Evolutionary conservation across 2,113 vertebrate genomes (phyloP).

Genomic region (Muntiacus reevesi): DNA sequence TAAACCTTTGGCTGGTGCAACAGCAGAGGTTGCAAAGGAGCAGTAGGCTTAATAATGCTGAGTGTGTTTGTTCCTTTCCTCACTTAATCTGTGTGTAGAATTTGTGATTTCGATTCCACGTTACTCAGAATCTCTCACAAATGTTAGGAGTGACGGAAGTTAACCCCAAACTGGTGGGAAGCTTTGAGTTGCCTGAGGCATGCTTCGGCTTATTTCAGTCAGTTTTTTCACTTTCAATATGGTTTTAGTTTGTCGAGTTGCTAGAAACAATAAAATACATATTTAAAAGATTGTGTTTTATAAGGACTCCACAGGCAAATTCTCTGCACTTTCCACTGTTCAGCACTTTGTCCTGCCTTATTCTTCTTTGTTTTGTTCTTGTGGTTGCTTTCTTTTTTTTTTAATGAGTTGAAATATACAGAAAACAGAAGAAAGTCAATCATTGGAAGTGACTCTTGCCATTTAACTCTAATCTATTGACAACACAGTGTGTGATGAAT

Average conservation of each 20-base stretch:
- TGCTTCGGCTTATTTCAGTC: constrained; percentile 55
- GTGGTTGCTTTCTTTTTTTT: background rate
- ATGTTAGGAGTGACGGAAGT: background rate
- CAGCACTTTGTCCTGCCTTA: background rate
- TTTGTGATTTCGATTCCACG: background rate
- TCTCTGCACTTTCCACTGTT: background rate
- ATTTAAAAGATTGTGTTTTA: constrained; percentile 41
- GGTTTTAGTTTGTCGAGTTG: constrained; percentile 62
- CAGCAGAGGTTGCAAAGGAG: background rate
- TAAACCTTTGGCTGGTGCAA: background rate
- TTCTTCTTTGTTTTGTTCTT: constrained; percentile 15
- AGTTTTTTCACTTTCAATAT: constrained; percentile 69
- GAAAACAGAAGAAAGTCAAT: constrained; percentile 7
- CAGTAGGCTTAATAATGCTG: background rate
- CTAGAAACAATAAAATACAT: constrained; percentile 64
- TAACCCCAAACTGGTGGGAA: constrained; percentile 53
- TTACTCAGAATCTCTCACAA: constrained; percentile 54
- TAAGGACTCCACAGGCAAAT: background rate
- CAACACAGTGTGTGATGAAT: background rate
- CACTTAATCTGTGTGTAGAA: constrained; percentile 18
- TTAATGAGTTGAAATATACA: background rate
- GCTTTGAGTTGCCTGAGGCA: constrained; percentile 59
- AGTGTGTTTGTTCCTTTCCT: background rate
- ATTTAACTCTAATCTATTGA: constrained; percentile 10
- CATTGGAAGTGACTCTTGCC: background rate